phyloP scores from a whole-genome alignment of 2,888 invertebrate genomes.

The Copidosoma aretas region DNA sequence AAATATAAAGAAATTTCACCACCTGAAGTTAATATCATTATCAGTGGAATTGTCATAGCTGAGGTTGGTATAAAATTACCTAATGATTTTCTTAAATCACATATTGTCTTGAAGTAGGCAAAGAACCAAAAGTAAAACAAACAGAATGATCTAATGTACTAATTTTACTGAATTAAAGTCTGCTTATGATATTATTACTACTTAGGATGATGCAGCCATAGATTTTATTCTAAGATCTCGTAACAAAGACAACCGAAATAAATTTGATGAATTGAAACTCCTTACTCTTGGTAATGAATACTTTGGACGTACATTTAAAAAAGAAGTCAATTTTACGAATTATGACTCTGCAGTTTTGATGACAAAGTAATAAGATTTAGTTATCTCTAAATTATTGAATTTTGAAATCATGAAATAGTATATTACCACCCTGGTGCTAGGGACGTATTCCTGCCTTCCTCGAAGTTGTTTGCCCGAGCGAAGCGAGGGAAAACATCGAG shows the following conservation, averaged over 20 bases:
- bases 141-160: no score
- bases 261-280: background rate
- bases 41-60: slow-evolving; percentile 28
- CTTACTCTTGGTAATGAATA: background rate
- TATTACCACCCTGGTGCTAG: no score
- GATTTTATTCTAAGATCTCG: slow-evolving; percentile 15
- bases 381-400: background rate
- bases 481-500: no score
- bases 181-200: background rate
- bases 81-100: background rate
- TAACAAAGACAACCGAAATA: background rate
- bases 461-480: no score
- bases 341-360: slow-evolving; percentile 21
- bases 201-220: slow-evolving; percentile 23
- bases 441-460: no score
- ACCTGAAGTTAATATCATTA: slow-evolving; percentile 17
- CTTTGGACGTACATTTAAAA: slow-evolving; percentile 8
- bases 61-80: slow-evolving; percentile 11
- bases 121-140: background rate
- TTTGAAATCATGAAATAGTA: background rate
- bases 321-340: slow-evolving; percentile 15
- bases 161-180: no score
- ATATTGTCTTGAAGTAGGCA: background rate
- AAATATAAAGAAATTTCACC: slow-evolving; percentile 18
- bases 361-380: slow-evolving; percentile 13